phyloP scores from a whole-genome alignment of 1,140 invertebrate genomes.

The Diuraphis noxia region DNA sequence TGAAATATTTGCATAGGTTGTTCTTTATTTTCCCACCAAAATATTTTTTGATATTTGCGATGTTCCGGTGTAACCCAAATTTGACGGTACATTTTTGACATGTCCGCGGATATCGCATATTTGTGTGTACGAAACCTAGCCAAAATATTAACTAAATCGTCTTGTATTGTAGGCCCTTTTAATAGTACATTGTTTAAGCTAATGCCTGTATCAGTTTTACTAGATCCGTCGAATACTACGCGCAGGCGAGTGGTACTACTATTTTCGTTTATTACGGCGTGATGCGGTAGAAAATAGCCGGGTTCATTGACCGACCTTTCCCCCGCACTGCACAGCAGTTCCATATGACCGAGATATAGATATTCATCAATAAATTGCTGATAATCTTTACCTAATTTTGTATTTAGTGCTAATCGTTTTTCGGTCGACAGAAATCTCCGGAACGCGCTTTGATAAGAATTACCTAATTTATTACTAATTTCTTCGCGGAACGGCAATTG shows the following conservation, averaged over 20 bases:
- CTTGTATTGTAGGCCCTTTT: slow-evolving; percentile 54
- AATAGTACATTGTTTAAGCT: slow-evolving; percentile 55
- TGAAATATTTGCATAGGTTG: slow-evolving; percentile 44
- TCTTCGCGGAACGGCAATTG: not conserved
- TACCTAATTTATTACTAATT: not conserved
- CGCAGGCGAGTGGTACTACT: not conserved
- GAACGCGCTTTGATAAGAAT: not conserved
- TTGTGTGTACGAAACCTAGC: slow-evolving; percentile 53
- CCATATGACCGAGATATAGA: not conserved
- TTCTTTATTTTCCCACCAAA: slow-evolving; percentile 39
- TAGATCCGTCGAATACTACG: not conserved
- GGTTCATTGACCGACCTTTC: not conserved
- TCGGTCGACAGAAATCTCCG: not conserved
- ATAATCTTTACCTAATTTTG: not conserved
- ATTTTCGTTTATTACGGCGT: not conserved
- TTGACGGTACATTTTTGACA: slow-evolving; percentile 56
- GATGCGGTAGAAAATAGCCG: not conserved
- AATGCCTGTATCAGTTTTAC: slow-evolving; percentile 49
- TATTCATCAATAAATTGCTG: not conserved
- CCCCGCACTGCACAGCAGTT: not conserved
- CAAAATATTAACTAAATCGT: slow-evolving; percentile 53
- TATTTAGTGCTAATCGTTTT: not conserved
- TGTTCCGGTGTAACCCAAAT: slow-evolving; percentile 32
- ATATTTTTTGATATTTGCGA: slow-evolving; percentile 39
- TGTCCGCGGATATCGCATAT: slow-evolving; percentile 56